Percentiles rank a stretch among this genome's conserved stretches.
phyloP scores from a whole-genome alignment of 1,140 invertebrate species.

The Andrena cerasifolii region DNA sequence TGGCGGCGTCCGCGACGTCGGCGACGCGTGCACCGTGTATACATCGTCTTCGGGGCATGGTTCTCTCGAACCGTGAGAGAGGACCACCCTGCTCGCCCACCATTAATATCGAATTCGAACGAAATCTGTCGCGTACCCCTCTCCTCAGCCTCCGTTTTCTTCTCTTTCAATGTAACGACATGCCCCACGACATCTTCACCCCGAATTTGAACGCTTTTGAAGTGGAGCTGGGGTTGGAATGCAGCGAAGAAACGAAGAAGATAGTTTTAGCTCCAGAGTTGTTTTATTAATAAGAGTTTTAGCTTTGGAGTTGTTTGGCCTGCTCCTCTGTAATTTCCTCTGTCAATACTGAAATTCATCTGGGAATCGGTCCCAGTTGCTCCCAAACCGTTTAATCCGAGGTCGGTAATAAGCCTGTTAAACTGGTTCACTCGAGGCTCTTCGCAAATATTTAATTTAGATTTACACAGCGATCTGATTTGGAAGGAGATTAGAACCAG shows the following conservation, averaged over 20 bases:
- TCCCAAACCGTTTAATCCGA: not conserved
- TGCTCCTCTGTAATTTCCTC: too few species aligned
- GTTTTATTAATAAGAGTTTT: too few species aligned
- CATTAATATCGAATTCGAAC: not conserved
- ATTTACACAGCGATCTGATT: not conserved
- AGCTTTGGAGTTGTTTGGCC: too few species aligned
- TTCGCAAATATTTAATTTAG: slow-evolving; percentile 2
- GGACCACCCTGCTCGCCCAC: slow-evolving; percentile 55
- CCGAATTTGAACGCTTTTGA: too few species aligned
- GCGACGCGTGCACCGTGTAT: slow-evolving; percentile 38
- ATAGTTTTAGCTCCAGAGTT: too few species aligned
- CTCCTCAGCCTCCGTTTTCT: too few species aligned
- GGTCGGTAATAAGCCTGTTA: not conserved
- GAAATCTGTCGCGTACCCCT: not conserved
- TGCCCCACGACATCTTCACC: too few species aligned
- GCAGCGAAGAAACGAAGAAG: too few species aligned
- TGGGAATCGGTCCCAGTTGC: not conserved
- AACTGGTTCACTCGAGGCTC: not conserved
- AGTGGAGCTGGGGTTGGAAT: too few species aligned
- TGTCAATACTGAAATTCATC: not conserved
- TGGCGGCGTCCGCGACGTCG: slow-evolving; percentile 37
- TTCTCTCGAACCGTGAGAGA: slow-evolving; percentile 41
- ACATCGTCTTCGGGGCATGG: slow-evolving; percentile 26
- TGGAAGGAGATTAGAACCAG: not conserved
- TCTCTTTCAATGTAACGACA: too few species aligned